Percentiles rank a stretch among this genome's conserved stretches.
phyloP scores from a whole-genome alignment of 2,888 invertebrate species.

The Pterostichus niger region DNA sequence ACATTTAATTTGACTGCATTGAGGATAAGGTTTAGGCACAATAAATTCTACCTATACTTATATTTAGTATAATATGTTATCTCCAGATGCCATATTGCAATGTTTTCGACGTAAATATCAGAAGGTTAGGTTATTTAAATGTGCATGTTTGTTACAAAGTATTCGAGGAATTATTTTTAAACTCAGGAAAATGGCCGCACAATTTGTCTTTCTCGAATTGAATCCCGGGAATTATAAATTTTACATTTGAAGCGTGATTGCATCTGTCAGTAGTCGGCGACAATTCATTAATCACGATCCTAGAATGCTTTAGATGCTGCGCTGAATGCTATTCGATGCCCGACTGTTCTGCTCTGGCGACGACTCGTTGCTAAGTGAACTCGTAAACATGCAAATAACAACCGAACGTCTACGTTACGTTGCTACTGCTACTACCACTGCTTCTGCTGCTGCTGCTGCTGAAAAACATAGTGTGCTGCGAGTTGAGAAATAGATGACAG shows the following conservation, averaged over 20 bases:
- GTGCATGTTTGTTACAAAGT: too few species aligned
- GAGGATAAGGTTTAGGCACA: too few species aligned
- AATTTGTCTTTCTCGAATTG: slow-evolving; percentile 41
- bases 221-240: slow-evolving; percentile 51
- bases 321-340: slow-evolving; percentile 22
- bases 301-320: slow-evolving; percentile 37
- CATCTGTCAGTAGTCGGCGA: slow-evolving; percentile 50
- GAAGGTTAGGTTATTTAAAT: too few species aligned
- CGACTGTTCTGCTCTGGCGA: not conserved
- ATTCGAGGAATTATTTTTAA: not conserved
- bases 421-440: not conserved
- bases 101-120: too few species aligned
- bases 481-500: slow-evolving; percentile 45
- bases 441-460: not conserved
- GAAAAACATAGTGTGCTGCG: slow-evolving; percentile 43
- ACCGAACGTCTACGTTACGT: slow-evolving; percentile 14
- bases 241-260: slow-evolving; percentile 59
- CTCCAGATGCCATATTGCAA: too few species aligned
- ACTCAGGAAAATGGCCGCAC: not conserved
- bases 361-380: slow-evolving; percentile 53
- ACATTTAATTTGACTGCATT: too few species aligned
- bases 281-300: slow-evolving; percentile 58
- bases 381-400: slow-evolving; percentile 64
- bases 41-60: too few species aligned
- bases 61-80: too few species aligned